Evolutionary conservation across 1,140 invertebrate species (phyloP), one percentile per base, ranked within the genome.

Genomic region (Archivesica marissinica): DNA sequence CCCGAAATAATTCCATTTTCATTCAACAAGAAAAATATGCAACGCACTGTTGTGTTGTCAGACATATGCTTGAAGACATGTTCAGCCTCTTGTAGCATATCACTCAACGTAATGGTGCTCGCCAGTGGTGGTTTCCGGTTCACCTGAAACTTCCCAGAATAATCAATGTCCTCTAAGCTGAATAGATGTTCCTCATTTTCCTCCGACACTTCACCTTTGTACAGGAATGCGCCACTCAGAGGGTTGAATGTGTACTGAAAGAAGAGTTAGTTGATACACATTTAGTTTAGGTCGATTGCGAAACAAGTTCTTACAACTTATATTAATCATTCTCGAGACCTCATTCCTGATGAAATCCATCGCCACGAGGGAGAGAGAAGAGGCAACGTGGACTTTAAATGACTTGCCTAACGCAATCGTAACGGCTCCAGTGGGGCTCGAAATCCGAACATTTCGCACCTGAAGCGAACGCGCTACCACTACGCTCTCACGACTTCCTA

Each of bases 231-330:
- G 7, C 85, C 85, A 17, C 28, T 86, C 41, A 66, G 30, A 17
- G 66, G 25, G 38, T 80, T 35, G 39, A 79, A 86, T 17, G 70
- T 86, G 44, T 86, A 86, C 85, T 86, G 68, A 3, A 85, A 78
- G 28, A 54, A 47, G 20, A 64, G 23, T 56, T 17, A 17, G n/a
- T n/a, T n/a, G n/a, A n/a, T n/a, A n/a, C n/a, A n/a, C n/a, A 47
- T 47, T 47, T 47, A 47, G 44, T 47, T 47, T 9, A 47, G 17
- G 44, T n/a, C n/a, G n/a, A n/a, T n/a, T n/a, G n/a, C n/a, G n/a
- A n/a, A n/a, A n/a, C n/a, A n/a, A n/a, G n/a, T n/a, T n/a, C n/a
- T n/a, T n/a, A n/a, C n/a, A n/a, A n/a, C n/a, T n/a, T n/a, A n/a
- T n/a, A n/a, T n/a, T n/a, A n/a, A n/a, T n/a, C n/a, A n/a, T n/a